Evolutionary conservation across 2,113 vertebrate species (phyloP).

Genomic region (Hoplias malabaricus): DNA sequence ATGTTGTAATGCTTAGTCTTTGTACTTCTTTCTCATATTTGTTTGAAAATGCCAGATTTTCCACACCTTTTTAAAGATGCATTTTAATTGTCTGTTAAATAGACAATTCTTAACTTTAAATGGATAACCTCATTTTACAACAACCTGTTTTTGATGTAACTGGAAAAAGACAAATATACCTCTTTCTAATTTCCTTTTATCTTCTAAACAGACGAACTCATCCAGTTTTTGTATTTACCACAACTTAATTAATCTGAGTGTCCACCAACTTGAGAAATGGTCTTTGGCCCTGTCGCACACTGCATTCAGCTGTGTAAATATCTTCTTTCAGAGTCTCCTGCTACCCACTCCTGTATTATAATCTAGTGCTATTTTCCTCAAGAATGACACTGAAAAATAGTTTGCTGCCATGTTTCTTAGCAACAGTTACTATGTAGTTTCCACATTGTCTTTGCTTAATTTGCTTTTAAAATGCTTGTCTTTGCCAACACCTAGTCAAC

Average conservation of each 20-base stretch:
- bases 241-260: constrained; percentile 28
- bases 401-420: constrained; percentile 45
- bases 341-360: constrained; percentile 12
- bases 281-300: constrained; percentile 29
- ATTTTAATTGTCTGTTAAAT: too few species aligned
- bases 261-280: constrained; percentile 13
- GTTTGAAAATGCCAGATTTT: too few species aligned
- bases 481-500: neutral
- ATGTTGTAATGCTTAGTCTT: too few species aligned
- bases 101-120: too few species aligned
- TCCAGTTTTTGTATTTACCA: neutral
- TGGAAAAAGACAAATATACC: too few species aligned
- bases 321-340: constrained; percentile 10
- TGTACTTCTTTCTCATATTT: too few species aligned
- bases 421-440: constrained; percentile 38
- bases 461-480: constrained; percentile 26
- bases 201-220: neutral
- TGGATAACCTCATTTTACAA: too few species aligned
- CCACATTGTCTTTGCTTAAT: constrained; percentile 18
- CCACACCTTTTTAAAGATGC: too few species aligned
- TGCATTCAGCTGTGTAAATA: neutral
- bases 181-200: too few species aligned
- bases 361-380: constrained; percentile 8
- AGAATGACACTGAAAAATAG: constrained; percentile 32
- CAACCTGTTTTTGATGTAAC: too few species aligned